Percentiles rank a stretch among this genome's conserved stretches.
phyloP scores from a whole-genome alignment of 2,113 vertebrate species.

The Campylomormyrus tamandua region DNA sequence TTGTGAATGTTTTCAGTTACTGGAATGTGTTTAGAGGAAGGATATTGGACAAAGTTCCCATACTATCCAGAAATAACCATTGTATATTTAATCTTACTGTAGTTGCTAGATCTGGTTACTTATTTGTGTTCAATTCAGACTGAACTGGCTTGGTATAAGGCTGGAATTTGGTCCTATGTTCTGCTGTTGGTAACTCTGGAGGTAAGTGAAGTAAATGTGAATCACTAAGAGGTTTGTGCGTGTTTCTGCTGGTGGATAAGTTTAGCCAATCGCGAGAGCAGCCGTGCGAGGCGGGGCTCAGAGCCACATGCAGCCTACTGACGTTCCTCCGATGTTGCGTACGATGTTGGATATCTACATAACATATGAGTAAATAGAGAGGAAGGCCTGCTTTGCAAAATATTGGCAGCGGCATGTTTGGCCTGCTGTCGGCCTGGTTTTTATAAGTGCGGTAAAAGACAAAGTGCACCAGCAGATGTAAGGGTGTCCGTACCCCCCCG shows the following conservation, averaged over 20 bases:
- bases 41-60: not conserved
- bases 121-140: not conserved
- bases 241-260: not conserved
- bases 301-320: not conserved
- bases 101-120: not conserved
- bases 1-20: not conserved
- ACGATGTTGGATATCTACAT: conserved; percentile 1
- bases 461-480: not conserved
- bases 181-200: not conserved
- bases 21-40: not conserved
- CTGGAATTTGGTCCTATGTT: not conserved
- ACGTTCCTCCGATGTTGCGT: not conserved
- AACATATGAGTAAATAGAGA: not conserved
- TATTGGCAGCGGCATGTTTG: not conserved
- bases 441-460: not conserved
- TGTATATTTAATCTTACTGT: not conserved
- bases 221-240: not conserved
- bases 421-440: not conserved
- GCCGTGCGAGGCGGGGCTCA: not conserved
- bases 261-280: not conserved
- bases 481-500: not conserved
- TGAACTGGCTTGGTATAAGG: not conserved
- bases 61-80: not conserved
- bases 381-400: not conserved
- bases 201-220: not conserved